A percentile compares a stretch with the other conserved stretches of the same genome.
Conservation (phyloP, 2,113 vertebrate genomes). For the Microcebus lehilahytsara region DNA sequence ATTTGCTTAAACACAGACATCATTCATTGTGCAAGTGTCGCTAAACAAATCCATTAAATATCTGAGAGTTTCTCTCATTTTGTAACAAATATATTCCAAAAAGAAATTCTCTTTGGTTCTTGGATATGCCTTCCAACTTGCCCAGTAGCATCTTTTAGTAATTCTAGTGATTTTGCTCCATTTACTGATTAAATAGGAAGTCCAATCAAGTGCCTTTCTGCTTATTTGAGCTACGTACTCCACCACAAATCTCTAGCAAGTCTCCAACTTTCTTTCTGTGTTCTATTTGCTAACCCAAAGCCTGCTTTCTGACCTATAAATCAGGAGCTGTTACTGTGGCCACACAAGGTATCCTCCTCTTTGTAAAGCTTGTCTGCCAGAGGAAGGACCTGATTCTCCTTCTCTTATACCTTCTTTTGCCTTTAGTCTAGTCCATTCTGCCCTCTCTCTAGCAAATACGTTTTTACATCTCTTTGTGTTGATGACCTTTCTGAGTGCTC, state of each 20-base stretch:
- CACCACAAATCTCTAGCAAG: background rate
- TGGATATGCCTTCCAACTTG: background rate
- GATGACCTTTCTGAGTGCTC: background rate
- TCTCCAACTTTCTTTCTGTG: background rate
- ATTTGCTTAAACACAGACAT: background rate
- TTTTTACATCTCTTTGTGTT: background rate
- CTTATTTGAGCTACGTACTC: background rate
- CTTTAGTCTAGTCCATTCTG: background rate
- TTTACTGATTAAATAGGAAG: background rate
- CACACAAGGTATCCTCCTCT: background rate
- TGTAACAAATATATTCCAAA: background rate
- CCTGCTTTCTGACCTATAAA: background rate
- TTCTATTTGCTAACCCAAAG: background rate
- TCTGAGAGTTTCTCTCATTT: background rate
- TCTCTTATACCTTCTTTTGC: background rate
- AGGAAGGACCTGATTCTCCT: background rate
- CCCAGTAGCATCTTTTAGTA: background rate
- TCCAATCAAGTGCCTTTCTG: background rate
- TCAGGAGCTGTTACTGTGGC: background rate
- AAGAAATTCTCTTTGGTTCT: background rate
- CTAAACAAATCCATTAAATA: background rate
- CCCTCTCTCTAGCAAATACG: background rate
- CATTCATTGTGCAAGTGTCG: background rate
- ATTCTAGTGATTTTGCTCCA: background rate
- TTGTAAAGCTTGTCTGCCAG: background rate